Evolutionary conservation across 2,113 vertebrate genomes (phyloP), one percentile per base, ranked within the genome.

Genomic region (Alaudala cheleensis): DNA sequence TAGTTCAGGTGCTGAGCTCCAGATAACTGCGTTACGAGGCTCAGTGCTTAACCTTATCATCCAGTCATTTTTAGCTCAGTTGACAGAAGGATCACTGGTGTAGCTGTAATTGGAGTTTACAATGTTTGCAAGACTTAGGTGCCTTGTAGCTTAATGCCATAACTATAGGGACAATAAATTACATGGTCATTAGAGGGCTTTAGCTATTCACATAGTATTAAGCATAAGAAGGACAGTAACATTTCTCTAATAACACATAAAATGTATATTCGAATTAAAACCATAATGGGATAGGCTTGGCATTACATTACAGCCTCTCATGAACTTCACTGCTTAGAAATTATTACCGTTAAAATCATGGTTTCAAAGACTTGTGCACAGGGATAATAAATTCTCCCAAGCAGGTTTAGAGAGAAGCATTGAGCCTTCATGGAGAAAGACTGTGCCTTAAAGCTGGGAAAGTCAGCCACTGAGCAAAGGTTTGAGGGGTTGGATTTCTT

Each of bases 241-340:
- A 10, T 93, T 97, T 94, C 81, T 84, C 70, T 94, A 95, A 92
- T 64, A 88, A 81, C 79, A 60, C 71, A 81, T 96, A 94, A 95
- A 96, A 88, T 13, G 37, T 91, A 34, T 92, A 92, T 97, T 97
- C 90, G 91, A 96, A 97, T 97, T 96, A 93, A 92, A 95, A 84
- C 47, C 31, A 66, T 90, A 88, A 93, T 97, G 76, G 86, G 93
- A 91, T 94, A 95, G 90, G 54, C 67, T 76, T 62, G 62, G 88
- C 83, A 50, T 94, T 88, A 20, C 24, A 26, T 90, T 96, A 87
- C 90, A 86, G 29, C 69, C 88, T 47, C 77, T 94, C 47, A 51
- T 22, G 47, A 93, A 86, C 89, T 97, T 90, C 93, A 64, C 53
- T 93, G 86, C 95, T 91, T 54, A 86, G 94, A 61, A 96, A 95